Percentiles rank a stretch among this genome's conserved stretches.
phyloP scores from a whole-genome alignment of 92 coral and sea anemone genomes.

The Isaurus tuberculatus region DNA sequence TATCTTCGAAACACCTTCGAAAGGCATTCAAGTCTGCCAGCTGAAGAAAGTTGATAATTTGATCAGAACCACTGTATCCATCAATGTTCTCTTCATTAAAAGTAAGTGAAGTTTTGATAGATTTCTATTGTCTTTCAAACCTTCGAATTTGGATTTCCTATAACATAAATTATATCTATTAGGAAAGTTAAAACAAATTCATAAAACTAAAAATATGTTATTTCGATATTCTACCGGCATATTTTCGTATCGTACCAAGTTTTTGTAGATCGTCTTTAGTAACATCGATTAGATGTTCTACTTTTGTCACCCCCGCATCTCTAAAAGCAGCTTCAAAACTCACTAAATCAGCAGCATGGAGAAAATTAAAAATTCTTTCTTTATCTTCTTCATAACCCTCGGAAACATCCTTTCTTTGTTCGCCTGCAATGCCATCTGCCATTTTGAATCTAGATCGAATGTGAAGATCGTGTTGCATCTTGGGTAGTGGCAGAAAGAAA shows the following conservation, averaged over 20 bases:
- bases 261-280: constrained; percentile 53
- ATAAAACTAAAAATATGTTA: background rate
- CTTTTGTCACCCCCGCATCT: constrained; percentile 56
- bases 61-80: constrained; percentile 29
- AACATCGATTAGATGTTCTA: constrained; percentile 54
- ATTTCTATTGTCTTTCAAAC: constrained; percentile 52
- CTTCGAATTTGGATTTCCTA: constrained; percentile 55
- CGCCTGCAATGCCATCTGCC: constrained; percentile 26
- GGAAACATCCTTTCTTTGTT: constrained; percentile 2
- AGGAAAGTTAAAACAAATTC: background rate
- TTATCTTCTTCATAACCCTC: constrained; percentile 32
- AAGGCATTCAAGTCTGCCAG: constrained; percentile 56
- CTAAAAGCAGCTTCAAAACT: constrained; percentile 57
- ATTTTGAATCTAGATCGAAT: background rate
- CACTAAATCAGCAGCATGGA: constrained; percentile 46
- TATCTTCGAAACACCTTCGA: constrained; percentile 57
- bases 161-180: background rate
- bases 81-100: constrained; percentile 7
- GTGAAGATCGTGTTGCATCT: constrained; percentile 5
- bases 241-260: constrained; percentile 46
- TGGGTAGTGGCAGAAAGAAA: background rate
- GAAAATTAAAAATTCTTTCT: constrained; percentile 44
- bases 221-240: background rate
- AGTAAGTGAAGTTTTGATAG: constrained; percentile 29
- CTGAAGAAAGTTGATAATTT: constrained; percentile 40